Evolutionary conservation across 2,113 vertebrate species (phyloP).

Genomic region (Hyaena hyaena): DNA sequence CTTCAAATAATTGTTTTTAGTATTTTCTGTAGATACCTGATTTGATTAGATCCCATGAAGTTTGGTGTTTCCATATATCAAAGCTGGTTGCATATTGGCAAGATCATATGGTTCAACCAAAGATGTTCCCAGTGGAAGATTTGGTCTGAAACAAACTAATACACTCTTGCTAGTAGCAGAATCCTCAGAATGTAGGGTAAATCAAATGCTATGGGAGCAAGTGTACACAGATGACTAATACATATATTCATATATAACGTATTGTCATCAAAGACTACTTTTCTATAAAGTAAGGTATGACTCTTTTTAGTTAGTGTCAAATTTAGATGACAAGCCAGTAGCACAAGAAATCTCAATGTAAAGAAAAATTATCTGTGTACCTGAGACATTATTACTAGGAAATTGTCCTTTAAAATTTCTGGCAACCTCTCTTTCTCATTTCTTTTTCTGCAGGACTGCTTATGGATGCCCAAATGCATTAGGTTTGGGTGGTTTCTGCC

Average conservation of each 20-base stretch:
- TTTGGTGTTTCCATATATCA: neutral
- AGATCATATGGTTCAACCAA: neutral
- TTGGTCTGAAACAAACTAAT: neutral
- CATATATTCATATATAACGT: neutral
- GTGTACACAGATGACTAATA: neutral
- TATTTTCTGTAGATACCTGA: constrained; percentile 11
- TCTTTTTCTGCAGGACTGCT: constrained; percentile 85
- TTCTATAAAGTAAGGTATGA: neutral
- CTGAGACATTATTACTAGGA: constrained; percentile 20
- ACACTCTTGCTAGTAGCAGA: neutral
- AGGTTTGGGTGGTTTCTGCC: constrained; percentile 90
- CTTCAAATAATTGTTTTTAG: neutral
- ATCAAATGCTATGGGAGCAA: neutral
- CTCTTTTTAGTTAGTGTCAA: neutral
- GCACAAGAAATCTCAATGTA: neutral
- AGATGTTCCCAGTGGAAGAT: neutral
- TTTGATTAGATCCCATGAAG: neutral
- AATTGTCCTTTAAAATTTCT: neutral
- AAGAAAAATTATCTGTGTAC: neutral
- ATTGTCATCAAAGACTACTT: neutral
- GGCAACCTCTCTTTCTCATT: neutral
- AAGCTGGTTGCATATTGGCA: neutral
- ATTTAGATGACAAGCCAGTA: neutral
- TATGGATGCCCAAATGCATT: constrained; percentile 88
- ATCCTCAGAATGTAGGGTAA: neutral